Conservation (phyloP, 2,113 vertebrate genomes). For the Aplodontia rufa region DNA sequence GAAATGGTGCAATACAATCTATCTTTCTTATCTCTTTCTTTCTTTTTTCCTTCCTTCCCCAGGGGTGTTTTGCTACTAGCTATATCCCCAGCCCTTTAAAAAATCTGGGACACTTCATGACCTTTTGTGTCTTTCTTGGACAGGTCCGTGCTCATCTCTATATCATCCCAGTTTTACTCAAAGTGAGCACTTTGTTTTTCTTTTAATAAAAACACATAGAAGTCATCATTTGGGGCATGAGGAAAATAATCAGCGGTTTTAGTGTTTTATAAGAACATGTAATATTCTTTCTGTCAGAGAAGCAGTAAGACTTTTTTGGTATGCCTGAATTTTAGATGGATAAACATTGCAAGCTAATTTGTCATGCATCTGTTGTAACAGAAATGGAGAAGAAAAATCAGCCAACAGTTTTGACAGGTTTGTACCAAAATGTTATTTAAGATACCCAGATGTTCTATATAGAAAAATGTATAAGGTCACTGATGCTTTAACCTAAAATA, state of each 20-base stretch:
- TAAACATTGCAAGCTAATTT: neutral
- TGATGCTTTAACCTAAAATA: conserved; percentile 42
- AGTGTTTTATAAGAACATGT: neutral
- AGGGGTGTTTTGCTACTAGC: no score
- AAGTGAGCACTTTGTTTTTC: neutral
- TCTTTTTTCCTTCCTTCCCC: no score
- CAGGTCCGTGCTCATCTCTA: no score
- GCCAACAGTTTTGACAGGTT: conserved; percentile 62
- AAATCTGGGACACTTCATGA: no score
- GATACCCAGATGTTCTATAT: conserved; percentile 25
- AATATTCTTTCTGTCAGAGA: conserved; percentile 17
- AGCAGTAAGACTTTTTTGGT: neutral
- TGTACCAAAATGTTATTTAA: conserved; percentile 35
- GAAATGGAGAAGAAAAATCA: conserved; percentile 15
- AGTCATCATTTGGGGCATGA: conserved; percentile 13
- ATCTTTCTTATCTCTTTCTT: no score
- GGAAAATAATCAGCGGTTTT: neutral
- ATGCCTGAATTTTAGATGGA: conserved; percentile 8
- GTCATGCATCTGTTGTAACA: conserved; percentile 17
- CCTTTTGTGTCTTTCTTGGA: no score
- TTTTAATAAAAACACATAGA: neutral
- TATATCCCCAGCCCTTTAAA: no score
- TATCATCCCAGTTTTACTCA: no score
- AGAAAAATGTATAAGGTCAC: conserved; percentile 25
- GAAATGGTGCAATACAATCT: neutral